phyloP scores from a whole-genome alignment of 1,140 invertebrate species.

The Cyrtorhinus lividipennis region DNA sequence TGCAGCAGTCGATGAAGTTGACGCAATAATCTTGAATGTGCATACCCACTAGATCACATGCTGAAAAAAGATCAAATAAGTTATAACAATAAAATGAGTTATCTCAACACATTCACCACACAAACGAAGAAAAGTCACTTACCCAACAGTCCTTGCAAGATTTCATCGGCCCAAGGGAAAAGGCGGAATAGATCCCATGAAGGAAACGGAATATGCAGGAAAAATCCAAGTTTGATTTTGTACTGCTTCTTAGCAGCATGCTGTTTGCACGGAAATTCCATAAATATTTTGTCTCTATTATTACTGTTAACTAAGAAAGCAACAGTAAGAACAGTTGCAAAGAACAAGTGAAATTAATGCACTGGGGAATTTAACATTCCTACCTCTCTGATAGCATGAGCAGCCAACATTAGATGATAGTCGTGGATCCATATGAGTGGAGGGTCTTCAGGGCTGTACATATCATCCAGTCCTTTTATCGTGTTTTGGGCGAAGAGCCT shows the following conservation, averaged over 20 bases:
- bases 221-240: constrained; percentile 75
- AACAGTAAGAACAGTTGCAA: no score
- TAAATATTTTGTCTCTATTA: no score
- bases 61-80: constrained; percentile 30
- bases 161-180: constrained; percentile 80
- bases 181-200: constrained; percentile 82
- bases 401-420: constrained; percentile 78
- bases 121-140: constrained; percentile 22
- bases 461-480: constrained; percentile 48
- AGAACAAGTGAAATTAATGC: no score
- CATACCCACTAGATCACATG: constrained; percentile 82
- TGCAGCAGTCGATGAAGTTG: constrained; percentile 84
- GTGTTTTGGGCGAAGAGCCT: constrained; percentile 67
- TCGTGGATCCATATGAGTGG: constrained; percentile 84
- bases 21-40: constrained; percentile 83
- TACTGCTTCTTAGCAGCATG: constrained; percentile 42
- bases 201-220: constrained; percentile 83
- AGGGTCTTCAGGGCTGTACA: constrained; percentile 36
- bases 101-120: not conserved
- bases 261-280: no score
- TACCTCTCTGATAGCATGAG: constrained; percentile 72
- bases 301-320: no score
- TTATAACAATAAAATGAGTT: not conserved
- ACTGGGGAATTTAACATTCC: not conserved
- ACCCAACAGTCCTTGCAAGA: constrained; percentile 77